Conservation (phyloP, 1,140 invertebrate genomes). For the Rhyzopertha dominica region DNA sequence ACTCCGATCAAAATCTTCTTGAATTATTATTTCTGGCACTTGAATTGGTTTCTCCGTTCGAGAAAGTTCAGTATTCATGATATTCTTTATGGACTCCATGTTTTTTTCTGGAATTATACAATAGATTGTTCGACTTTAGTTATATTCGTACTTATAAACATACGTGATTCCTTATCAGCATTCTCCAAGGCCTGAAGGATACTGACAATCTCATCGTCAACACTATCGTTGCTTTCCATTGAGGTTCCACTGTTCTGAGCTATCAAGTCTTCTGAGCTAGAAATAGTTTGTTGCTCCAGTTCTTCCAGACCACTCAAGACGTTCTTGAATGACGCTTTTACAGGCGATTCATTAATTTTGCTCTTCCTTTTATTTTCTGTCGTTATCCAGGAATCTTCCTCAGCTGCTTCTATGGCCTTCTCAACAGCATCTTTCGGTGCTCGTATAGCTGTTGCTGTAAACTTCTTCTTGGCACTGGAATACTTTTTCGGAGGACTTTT, state of each 20-base stretch:
- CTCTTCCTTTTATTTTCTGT: slow-evolving; percentile 1
- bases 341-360: background rate
- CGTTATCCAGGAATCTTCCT: too few species aligned
- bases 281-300: background rate
- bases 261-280: background rate
- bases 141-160: slow-evolving; percentile 14
- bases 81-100: slow-evolving; percentile 26
- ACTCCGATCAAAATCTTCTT: slow-evolving; percentile 18
- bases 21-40: slow-evolving; percentile 6
- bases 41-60: background rate
- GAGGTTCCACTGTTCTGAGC: background rate
- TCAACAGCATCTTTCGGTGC: too few species aligned
- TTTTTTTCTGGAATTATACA: slow-evolving; percentile 22
- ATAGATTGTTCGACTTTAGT: slow-evolving; percentile 5
- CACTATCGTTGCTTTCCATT: slow-evolving; percentile 7
- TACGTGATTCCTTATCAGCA: slow-evolving; percentile 40
- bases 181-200: slow-evolving; percentile 38
- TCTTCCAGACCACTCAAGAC: background rate
- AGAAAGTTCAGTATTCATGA: slow-evolving; percentile 20
- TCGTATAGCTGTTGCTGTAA: too few species aligned
- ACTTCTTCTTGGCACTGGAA: too few species aligned
- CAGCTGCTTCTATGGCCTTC: too few species aligned
- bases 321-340: background rate
- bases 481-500: too few species aligned
- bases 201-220: slow-evolving; percentile 37